phyloP scores from a whole-genome alignment of 1,140 invertebrate species.

The Pantala flavescens region DNA sequence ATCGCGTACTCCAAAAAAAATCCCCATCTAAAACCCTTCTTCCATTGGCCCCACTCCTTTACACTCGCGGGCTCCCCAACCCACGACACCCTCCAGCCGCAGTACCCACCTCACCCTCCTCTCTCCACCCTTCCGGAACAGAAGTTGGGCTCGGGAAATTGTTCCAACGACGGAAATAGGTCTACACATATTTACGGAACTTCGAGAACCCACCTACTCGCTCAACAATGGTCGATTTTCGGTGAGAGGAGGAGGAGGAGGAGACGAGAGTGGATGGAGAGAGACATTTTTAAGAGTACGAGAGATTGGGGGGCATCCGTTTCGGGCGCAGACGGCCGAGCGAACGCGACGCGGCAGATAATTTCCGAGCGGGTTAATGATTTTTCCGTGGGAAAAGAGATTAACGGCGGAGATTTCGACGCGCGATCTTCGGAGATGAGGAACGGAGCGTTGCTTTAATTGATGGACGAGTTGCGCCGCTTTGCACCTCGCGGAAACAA shows the following conservation, averaged over 20 bases:
- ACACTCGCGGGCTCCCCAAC: neutral
- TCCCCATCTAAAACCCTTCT: neutral
- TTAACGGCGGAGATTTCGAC: no score
- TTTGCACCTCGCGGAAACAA: no score
- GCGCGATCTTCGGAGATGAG: no score
- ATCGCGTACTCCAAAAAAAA: no score
- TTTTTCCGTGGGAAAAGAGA: no score
- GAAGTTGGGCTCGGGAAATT: neutral
- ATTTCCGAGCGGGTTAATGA: no score
- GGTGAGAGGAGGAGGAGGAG: neutral
- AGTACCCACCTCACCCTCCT: neutral
- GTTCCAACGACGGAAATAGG: neutral
- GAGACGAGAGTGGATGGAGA: neutral
- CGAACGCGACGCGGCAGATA: no score
- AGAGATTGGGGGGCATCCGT: neutral
- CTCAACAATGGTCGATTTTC: slow-evolving; percentile 5
- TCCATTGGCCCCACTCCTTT: neutral
- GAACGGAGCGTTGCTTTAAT: no score
- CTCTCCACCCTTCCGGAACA: neutral
- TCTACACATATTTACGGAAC: slow-evolving; percentile 6
- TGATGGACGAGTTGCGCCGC: no score
- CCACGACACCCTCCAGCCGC: neutral
- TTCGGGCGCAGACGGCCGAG: no score
- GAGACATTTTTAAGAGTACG: neutral
- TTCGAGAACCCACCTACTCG: neutral